A percentile compares a stretch with the other conserved stretches of the same genome.
Conservation (phyloP, 2,888 invertebrate genomes). For the Glomeris marginata region DNA sequence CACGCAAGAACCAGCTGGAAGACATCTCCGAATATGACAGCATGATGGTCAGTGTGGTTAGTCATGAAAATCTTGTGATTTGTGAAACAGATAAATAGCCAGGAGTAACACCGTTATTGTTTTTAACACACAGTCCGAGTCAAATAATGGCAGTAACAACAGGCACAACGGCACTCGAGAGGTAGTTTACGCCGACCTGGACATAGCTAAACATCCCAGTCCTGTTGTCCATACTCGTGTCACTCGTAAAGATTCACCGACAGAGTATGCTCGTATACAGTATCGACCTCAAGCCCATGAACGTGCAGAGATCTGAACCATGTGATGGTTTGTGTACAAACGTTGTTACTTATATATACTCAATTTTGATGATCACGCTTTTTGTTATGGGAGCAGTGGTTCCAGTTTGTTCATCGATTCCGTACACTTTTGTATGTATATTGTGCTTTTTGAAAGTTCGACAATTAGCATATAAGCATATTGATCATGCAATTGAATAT, state of each 20-base stretch:
- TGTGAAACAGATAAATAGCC: constrained; percentile 27
- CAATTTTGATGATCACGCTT: too few species aligned
- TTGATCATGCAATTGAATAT: too few species aligned
- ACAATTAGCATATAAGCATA: too few species aligned
- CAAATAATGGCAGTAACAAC: constrained; percentile 8
- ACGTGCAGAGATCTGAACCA: constrained; percentile 14
- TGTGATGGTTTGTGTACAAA: neutral
- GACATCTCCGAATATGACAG: constrained; percentile 61
- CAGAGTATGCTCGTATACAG: constrained; percentile 18
- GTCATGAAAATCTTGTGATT: too few species aligned
- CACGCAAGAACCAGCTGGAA: constrained; percentile 27
- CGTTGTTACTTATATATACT: too few species aligned
- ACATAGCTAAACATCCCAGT: constrained; percentile 22
- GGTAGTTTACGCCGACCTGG: constrained; percentile 28
- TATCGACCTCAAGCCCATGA: constrained; percentile 18
- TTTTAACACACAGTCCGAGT: constrained; percentile 6
- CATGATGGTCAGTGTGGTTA: constrained; percentile 38
- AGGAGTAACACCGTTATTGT: constrained; percentile 2
- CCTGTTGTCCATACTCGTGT: neutral
- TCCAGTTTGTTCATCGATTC: too few species aligned
- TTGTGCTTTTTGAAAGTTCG: too few species aligned
- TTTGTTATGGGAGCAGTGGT: too few species aligned
- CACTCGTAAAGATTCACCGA: constrained; percentile 10
- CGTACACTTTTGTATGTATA: too few species aligned
- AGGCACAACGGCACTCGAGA: constrained; percentile 17